A percentile compares a stretch with the other conserved stretches of the same genome.
Evolutionary conservation across 30 jellyfish, hydroid and myxozoan species (phyloP).

Genomic region (Turritopsis dohrnii): DNA sequence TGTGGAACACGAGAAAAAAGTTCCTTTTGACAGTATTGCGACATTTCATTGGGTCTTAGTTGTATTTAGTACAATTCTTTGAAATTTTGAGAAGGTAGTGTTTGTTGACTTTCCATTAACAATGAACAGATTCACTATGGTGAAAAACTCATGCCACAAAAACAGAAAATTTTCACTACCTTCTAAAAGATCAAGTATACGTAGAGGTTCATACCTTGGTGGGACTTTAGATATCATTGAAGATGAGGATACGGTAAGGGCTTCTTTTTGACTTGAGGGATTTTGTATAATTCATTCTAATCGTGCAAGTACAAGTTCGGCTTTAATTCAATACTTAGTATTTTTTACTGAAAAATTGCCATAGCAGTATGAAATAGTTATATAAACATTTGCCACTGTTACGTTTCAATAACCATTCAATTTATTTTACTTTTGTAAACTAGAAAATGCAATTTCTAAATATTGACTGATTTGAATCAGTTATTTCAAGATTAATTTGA

Average conservation of each 20-base stretch:
- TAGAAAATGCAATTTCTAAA: no score
- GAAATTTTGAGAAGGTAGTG: background rate
- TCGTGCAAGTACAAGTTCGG: no score
- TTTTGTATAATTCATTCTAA: no score
- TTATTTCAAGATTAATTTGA: no score
- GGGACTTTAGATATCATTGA: background rate
- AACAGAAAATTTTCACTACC: constrained; percentile 9
- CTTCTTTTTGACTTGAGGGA: no score
- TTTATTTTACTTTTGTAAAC: no score
- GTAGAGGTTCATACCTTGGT: constrained; percentile 8
- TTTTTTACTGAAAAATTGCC: no score
- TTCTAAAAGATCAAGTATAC: background rate
- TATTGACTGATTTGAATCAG: no score
- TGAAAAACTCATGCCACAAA: background rate
- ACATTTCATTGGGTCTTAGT: background rate
- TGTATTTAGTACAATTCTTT: background rate
- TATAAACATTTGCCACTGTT: no score
- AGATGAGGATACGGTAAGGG: constrained; percentile 5
- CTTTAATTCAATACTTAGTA: no score
- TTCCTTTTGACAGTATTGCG: background rate
- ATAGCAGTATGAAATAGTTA: no score
- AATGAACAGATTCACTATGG: background rate
- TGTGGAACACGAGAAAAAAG: background rate
- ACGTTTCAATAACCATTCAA: no score
- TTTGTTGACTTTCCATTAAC: background rate